These are phyloP conservation scores for Apocheima hispidaria DNA, from an alignment of 2,888 invertebrate genomes.

Conservation along the genomic window DNA sequence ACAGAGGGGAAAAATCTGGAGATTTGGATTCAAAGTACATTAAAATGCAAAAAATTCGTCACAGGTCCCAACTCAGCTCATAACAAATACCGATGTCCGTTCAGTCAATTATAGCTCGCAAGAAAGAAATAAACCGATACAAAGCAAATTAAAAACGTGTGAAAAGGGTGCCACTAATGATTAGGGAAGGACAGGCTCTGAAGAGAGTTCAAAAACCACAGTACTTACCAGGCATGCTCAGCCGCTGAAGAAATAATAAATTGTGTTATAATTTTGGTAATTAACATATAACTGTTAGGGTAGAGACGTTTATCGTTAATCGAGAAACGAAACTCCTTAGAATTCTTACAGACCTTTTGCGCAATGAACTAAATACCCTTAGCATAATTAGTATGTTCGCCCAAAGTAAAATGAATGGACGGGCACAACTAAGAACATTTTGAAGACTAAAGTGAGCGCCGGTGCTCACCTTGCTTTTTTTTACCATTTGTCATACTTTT, in stretches of 20 bases:
- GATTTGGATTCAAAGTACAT: too few species aligned
- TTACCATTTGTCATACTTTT: too few species aligned
- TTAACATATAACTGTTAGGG: background rate
- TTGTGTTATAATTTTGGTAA: background rate
- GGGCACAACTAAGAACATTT: too few species aligned
- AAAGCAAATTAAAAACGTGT: slow-evolving; percentile 81
- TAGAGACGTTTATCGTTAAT: too few species aligned
- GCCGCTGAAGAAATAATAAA: background rate
- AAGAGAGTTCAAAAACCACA: background rate
- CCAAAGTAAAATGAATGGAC: too few species aligned
- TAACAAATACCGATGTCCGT: slow-evolving; percentile 63
- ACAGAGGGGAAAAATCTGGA: too few species aligned
- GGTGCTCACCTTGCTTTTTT: too few species aligned
- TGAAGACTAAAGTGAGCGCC: too few species aligned
- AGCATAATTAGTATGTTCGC: too few species aligned
- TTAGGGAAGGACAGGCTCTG: background rate
- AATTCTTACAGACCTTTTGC: too few species aligned
- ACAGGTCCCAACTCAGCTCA: slow-evolving; percentile 38
- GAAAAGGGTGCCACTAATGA: slow-evolving; percentile 63
- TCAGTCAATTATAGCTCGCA: slow-evolving; percentile 60
- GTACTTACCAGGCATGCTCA: background rate
- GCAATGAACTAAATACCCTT: too few species aligned
- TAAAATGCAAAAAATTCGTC: slow-evolving; percentile 28
- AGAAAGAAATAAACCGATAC: slow-evolving; percentile 77
- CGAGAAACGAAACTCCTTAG: too few species aligned